phyloP scores from a whole-genome alignment of 1,140 invertebrate species.

The Nomia melanderi region DNA sequence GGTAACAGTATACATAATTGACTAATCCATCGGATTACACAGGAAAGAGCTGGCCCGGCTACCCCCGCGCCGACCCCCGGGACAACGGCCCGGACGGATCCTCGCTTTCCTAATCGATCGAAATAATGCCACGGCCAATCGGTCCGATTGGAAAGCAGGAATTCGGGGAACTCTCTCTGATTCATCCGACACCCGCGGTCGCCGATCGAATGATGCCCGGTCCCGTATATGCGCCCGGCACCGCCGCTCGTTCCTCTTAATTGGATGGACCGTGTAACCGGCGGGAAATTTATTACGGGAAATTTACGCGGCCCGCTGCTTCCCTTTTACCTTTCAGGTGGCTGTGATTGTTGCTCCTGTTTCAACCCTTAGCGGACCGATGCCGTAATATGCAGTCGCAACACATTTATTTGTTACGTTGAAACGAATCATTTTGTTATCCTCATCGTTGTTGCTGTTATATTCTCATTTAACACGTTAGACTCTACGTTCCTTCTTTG shows the following conservation, averaged over 20 bases:
- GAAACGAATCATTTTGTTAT: no score
- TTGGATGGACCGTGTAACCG: slow-evolving; percentile 27
- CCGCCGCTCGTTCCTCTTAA: slow-evolving; percentile 42
- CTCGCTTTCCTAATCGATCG: slow-evolving; percentile 63
- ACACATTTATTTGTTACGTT: no score
- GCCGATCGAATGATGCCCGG: slow-evolving; percentile 6
- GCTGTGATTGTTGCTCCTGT: no score
- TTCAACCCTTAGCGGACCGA: no score
- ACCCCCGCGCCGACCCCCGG: neutral
- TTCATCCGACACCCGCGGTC: slow-evolving; percentile 37
- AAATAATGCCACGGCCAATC: slow-evolving; percentile 63
- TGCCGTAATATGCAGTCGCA: no score
- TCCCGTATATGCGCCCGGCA: neutral
- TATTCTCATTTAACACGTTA: no score
- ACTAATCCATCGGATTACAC: slow-evolving; percentile 64
- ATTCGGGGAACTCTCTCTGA: slow-evolving; percentile 55
- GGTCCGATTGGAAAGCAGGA: slow-evolving; percentile 57
- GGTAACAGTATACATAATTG: slow-evolving; percentile 64
- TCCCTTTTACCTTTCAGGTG: no score
- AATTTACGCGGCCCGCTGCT: neutral
- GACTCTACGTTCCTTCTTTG: no score
- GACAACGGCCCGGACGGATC: slow-evolving; percentile 25
- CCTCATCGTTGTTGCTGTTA: no score
- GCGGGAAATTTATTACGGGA: slow-evolving; percentile 7
- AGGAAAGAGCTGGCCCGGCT: slow-evolving; percentile 44